These are phyloP conservation scores for Poicephalus gulielmi DNA, from an alignment of 2,113 vertebrate species.

Conservation along the genomic window DNA sequence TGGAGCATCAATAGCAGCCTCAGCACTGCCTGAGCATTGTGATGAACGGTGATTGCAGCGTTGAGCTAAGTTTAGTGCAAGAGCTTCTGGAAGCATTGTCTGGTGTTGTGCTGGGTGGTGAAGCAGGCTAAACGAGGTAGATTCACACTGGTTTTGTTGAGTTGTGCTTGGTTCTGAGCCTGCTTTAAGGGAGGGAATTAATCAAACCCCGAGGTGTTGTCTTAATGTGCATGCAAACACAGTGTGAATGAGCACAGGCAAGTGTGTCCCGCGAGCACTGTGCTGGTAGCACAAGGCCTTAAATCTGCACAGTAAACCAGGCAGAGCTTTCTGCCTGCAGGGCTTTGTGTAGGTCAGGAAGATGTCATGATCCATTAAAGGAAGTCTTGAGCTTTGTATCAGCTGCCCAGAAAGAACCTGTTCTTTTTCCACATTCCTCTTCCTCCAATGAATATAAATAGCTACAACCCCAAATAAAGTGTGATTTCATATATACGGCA, in stretches of 20 bases:
- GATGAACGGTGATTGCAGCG: accelerated
- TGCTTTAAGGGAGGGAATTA: background rate
- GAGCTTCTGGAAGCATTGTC: accelerated
- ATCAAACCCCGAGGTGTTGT: accelerated
- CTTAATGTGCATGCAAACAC: accelerated
- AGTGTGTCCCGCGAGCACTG: background rate
- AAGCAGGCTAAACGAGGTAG: background rate
- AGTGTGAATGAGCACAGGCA: background rate
- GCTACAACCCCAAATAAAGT: background rate
- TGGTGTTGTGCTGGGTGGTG: background rate
- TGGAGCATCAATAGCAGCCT: background rate
- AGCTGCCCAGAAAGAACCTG: background rate
- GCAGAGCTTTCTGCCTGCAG: background rate
- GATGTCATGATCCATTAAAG: background rate
- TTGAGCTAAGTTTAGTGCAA: accelerated
- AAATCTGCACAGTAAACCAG: accelerated
- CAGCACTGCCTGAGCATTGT: accelerated
- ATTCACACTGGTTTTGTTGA: accelerated
- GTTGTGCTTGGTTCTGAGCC: background rate
- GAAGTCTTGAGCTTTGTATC: background rate
- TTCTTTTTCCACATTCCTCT: background rate
- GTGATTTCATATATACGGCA: background rate
- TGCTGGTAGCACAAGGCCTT: background rate
- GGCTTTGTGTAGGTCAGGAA: background rate
- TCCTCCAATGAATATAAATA: background rate